Conservation (phyloP, 2,797 vertebrate species). For the Novumbra hubbsi region DNA sequence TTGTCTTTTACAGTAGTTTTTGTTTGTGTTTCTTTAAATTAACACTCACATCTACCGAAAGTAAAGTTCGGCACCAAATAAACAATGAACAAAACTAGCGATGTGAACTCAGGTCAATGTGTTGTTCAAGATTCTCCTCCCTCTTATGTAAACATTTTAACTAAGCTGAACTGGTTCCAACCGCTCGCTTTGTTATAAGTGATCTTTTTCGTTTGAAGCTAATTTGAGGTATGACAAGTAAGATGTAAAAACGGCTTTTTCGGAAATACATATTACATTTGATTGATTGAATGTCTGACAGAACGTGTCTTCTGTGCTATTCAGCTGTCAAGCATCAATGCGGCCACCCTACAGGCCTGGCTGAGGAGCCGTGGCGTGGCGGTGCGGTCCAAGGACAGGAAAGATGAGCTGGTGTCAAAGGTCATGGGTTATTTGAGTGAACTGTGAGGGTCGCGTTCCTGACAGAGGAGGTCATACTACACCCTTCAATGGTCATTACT, state of each 20-base stretch:
- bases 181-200: too few relatives aligned
- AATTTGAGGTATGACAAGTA: neutral
- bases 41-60: neutral
- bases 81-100: neutral
- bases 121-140: neutral
- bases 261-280: neutral
- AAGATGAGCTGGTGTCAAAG: slow-evolving; percentile 74
- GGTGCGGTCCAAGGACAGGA: slow-evolving; percentile 60
- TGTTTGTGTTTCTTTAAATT: neutral
- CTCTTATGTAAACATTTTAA: neutral
- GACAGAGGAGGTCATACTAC: neutral
- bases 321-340: slow-evolving; percentile 64
- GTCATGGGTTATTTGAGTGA: slow-evolving; percentile 70
- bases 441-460: slow-evolving; percentile 1
- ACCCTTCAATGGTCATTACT: neutral
- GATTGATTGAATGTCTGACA: neutral
- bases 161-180: neutral
- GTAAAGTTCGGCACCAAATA: neutral
- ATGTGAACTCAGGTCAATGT: neutral
- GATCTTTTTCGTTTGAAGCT: neutral
- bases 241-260: neutral
- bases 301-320: slow-evolving; percentile 8
- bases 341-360: slow-evolving; percentile 62
- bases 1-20: neutral
- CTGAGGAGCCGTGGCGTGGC: slow-evolving; percentile 59